Conservation (phyloP, 2,888 invertebrate genomes). For the Parochlus steinenii region DNA sequence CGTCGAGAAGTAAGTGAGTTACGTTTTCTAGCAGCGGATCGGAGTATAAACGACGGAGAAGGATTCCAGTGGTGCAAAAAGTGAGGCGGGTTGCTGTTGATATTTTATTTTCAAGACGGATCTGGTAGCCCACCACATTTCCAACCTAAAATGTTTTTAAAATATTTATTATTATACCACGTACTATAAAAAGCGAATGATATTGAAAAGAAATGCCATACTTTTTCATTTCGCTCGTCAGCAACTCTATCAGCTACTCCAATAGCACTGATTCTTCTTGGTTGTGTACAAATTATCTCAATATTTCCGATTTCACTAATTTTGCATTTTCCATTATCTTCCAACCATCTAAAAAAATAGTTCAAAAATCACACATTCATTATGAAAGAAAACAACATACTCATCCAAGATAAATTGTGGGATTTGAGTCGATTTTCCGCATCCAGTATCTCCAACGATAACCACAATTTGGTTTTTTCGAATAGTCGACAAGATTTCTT, state of each 20-base stretch:
- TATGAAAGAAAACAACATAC: conserved; percentile 57
- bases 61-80: conserved; percentile 88
- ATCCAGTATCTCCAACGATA: conserved; percentile 71
- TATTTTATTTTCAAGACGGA: conserved; percentile 61
- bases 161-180: no score
- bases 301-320: conserved; percentile 51
- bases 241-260: conserved; percentile 86
- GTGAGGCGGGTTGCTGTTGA: conserved; percentile 63
- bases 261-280: conserved; percentile 77
- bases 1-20: conserved; percentile 76
- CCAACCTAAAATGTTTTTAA: conserved; percentile 19
- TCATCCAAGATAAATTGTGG: conserved; percentile 87
- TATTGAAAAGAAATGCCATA: conserved; percentile 36
- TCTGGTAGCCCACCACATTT: conserved; percentile 44
- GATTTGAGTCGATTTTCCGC: conserved; percentile 77
- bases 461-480: conserved; percentile 44
- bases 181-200: not conserved
- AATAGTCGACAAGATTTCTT: conserved; percentile 48
- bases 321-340: no score
- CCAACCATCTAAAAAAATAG: no score
- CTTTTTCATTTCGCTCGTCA: conserved; percentile 62
- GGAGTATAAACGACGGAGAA: conserved; percentile 64
- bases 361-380: no score
- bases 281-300: conserved; percentile 84
- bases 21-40: conserved; percentile 59